Evolutionary conservation across 2,888 invertebrate species (phyloP).

Genomic region (Dioctria rufipes): DNA sequence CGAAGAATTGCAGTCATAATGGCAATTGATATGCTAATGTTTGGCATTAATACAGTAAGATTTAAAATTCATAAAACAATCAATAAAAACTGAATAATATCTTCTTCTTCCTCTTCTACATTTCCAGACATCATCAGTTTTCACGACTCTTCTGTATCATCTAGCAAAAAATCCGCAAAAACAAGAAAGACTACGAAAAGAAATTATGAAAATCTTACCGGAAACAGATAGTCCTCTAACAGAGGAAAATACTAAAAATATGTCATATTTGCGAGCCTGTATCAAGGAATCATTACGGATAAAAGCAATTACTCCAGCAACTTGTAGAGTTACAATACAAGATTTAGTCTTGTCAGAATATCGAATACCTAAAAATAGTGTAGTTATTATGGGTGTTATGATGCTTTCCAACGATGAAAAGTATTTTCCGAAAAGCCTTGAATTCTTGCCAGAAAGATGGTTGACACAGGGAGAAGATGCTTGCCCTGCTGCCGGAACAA

Average conservation of each 20-base stretch:
- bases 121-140: constrained; percentile 70
- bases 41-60: constrained; percentile 63
- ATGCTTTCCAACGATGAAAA: constrained; percentile 72
- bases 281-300: constrained; percentile 80
- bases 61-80: neutral
- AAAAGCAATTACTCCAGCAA: constrained; percentile 75
- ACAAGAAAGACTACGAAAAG: constrained; percentile 76
- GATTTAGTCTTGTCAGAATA: constrained; percentile 77
- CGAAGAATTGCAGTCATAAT: constrained; percentile 61
- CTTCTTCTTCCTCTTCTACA: constrained; percentile 58
- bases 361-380: constrained; percentile 72
- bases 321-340: constrained; percentile 73
- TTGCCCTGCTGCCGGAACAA: constrained; percentile 56
- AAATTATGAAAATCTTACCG: constrained; percentile 71
- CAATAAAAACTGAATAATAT: neutral
- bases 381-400: constrained; percentile 82
- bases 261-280: constrained; percentile 79
- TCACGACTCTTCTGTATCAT: constrained; percentile 74
- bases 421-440: constrained; percentile 76
- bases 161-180: constrained; percentile 76
- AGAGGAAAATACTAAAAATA: constrained; percentile 69
- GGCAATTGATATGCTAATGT: constrained; percentile 63
- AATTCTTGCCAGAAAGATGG: constrained; percentile 86
- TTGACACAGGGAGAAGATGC: constrained; percentile 65
- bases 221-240: constrained; percentile 68